Conservation (phyloP, 2,888 invertebrate genomes). For the Andrena dorsata region DNA sequence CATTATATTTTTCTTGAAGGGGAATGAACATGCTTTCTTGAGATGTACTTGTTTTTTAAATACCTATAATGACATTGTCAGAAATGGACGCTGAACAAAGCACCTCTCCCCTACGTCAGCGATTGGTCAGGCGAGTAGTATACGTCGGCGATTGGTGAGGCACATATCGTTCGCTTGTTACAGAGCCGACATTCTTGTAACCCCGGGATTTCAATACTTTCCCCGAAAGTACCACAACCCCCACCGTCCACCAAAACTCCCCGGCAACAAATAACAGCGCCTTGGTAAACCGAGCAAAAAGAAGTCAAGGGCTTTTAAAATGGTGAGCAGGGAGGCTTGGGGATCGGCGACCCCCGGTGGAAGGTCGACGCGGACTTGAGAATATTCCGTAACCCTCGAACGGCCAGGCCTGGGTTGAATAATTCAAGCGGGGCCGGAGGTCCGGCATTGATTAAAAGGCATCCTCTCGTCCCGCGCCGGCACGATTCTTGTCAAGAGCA, state of each 20-base stretch:
- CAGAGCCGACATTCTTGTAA: not conserved
- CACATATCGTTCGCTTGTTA: not conserved
- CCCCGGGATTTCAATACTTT: not conserved
- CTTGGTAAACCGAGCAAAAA: not conserved
- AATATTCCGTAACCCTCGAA: slow-evolving; percentile 62
- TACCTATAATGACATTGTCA: too few relatives aligned
- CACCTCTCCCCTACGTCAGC: too few relatives aligned
- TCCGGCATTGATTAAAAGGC: slow-evolving; percentile 72
- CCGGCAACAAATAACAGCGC: not conserved
- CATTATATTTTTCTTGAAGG: too few relatives aligned
- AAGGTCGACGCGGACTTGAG: slow-evolving; percentile 45
- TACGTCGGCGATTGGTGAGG: too few relatives aligned
- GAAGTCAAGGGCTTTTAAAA: slow-evolving; percentile 30
- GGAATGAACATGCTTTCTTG: too few relatives aligned
- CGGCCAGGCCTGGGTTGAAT: slow-evolving; percentile 61
- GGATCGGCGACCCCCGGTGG: slow-evolving; percentile 41
- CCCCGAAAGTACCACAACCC: not conserved
- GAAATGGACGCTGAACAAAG: too few relatives aligned
- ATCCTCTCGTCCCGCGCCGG: slow-evolving; percentile 32
- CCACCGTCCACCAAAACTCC: not conserved
- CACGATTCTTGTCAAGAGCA: slow-evolving; percentile 54
- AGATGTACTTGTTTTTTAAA: too few relatives aligned
- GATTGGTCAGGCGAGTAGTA: too few relatives aligned
- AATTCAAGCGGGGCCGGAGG: slow-evolving; percentile 68
- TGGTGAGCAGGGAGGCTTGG: not conserved